Base-by-base conservation (phyloP, 2,888 invertebrate species). In the Drosophila buzzatii region DNA sequence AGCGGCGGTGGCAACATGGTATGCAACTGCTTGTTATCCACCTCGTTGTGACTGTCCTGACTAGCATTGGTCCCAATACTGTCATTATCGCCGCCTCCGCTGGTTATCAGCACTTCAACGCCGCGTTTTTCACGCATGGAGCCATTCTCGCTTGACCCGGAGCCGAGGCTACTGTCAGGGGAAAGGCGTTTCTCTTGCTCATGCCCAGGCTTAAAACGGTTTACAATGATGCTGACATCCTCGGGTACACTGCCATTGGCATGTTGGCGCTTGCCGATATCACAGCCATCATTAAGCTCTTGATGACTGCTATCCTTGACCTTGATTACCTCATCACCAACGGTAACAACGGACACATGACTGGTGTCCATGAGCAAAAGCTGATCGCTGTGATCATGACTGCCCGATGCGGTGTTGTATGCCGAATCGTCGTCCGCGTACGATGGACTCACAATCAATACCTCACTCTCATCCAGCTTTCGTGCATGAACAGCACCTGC, bases 271-370 rank as follows among this genome's bases (percentile, higher is more conserved):
- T 31, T 41, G 12, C 14, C 52, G 42, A n/a, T 57, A 23, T 37
- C 53, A 44, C 31, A 35, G 31, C 51, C 16, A 33, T 77, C 58
- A 45, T 37, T 74, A 7, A 73, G 71, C 53, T 74, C 69, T 67
- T 82, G 83, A 67, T 93, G 90, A 45, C 94, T 94, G 39, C 96
- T 96, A 92, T 97, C 97, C 82, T 96, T 95, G 8, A 95, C 95
- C 91, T 95, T 95, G 35, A 96, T 96, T 12, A 82, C 88, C 87
- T 96, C 96, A 86, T 96, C 96, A 58, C 97, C 98, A 18, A 98
- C 97, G 35, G 97, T 97, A 72, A 98, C 97, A 68, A 98, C 98
- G 0, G 98, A 98, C 64, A 98, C 97, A 93, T 98, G 98, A 91
- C 97, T 97, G 77, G 97, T 97, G 92, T 98, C 97, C 92, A 95